Conservation (phyloP, 2,888 invertebrate genomes). For the Chironomus riparius region DNA sequence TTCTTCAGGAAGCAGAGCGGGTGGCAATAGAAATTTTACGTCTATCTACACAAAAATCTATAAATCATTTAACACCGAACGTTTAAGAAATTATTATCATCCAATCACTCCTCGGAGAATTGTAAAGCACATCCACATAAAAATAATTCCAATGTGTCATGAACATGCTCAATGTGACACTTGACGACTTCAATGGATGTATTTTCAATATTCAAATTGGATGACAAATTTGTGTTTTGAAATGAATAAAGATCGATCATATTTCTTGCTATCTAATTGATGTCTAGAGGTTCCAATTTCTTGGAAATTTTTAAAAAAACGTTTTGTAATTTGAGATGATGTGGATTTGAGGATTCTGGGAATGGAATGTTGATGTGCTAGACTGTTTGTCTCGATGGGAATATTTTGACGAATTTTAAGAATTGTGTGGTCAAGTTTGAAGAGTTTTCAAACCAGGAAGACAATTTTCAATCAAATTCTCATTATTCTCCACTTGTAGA, state of each 20-base stretch:
- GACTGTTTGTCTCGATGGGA: no score
- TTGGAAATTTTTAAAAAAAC: no score
- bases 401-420: no score
- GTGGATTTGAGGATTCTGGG: no score
- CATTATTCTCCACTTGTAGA: no score
- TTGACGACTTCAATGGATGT: no score
- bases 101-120: background rate
- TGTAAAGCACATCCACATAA: background rate
- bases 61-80: conserved; percentile 21
- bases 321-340: no score
- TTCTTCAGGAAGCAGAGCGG: background rate
- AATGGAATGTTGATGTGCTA: no score
- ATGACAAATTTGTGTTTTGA: background rate
- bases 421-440: background rate
- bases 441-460: no score
- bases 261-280: no score
- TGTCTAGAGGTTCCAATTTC: no score
- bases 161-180: background rate
- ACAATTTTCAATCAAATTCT: no score
- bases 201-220: background rate
- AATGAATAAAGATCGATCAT: background rate
- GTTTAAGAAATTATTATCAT: background rate
- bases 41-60: background rate
- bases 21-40: background rate
- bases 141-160: background rate